phyloP scores from a whole-genome alignment of 2,113 vertebrate species.

The Callospermophilus lateralis region DNA sequence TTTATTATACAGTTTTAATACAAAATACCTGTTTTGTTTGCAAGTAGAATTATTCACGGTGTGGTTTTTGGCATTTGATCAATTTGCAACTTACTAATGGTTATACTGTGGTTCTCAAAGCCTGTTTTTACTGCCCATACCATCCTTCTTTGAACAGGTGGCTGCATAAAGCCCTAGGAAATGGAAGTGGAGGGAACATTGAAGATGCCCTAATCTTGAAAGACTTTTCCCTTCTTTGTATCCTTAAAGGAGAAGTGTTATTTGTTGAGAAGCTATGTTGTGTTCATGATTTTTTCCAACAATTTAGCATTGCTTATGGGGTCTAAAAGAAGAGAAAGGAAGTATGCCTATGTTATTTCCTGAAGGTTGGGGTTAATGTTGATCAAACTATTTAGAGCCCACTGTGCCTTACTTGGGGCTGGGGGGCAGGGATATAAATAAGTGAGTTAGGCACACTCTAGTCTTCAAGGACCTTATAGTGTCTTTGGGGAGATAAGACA shows the following conservation, averaged over 20 bases:
- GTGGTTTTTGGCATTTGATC: constrained; percentile 52
- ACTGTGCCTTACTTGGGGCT: not conserved
- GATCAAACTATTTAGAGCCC: not conserved
- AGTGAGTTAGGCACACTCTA: not conserved
- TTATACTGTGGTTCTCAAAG: constrained; percentile 59
- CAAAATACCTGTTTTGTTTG: constrained; percentile 46
- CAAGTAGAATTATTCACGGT: constrained; percentile 51
- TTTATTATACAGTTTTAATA: constrained; percentile 58
- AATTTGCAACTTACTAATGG: constrained; percentile 39
- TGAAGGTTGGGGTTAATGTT: not conserved
- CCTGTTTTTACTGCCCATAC: not conserved
- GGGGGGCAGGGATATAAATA: not conserved
- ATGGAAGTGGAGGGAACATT: not conserved
- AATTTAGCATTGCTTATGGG: not conserved
- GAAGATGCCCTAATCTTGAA: constrained; percentile 41
- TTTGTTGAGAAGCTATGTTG: constrained; percentile 60
- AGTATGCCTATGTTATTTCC: not conserved
- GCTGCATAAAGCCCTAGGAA: constrained; percentile 24
- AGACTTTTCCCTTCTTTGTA: not conserved
- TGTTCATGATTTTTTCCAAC: constrained; percentile 57
- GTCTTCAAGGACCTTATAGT: not conserved
- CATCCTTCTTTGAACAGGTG: constrained; percentile 28
- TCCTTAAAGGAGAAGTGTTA: constrained; percentile 36
- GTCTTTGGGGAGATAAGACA: not conserved
- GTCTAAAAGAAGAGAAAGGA: constrained; percentile 44